Evolutionary conservation across 1,140 invertebrate genomes (phyloP).

Genomic region (Calephelis nemesis): DNA sequence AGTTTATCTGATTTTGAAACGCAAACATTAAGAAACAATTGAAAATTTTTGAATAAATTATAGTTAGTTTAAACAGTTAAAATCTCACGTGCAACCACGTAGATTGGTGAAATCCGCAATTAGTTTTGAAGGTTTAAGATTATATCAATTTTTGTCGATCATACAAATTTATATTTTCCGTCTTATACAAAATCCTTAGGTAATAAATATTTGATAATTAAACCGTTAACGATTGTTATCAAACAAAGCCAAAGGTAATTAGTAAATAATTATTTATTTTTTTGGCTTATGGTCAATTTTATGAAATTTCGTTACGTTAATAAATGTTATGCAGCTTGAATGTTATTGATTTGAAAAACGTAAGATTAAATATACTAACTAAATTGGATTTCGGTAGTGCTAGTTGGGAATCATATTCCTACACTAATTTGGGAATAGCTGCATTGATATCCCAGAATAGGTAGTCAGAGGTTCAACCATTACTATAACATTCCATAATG

Average conservation of each 20-base stretch:
- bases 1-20: conserved; percentile 14
- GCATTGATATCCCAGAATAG: too few relatives aligned
- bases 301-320: too few relatives aligned
- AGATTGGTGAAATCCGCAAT: conserved; percentile 34
- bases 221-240: background rate
- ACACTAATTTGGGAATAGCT: too few relatives aligned
- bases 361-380: too few relatives aligned
- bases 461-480: too few relatives aligned
- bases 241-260: background rate
- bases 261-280: too few relatives aligned
- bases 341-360: too few relatives aligned
- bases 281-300: too few relatives aligned
- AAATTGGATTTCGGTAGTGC: too few relatives aligned
- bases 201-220: background rate
- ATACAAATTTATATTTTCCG: conserved; percentile 12
- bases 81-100: conserved; percentile 41
- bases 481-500: too few relatives aligned
- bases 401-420: too few relatives aligned
- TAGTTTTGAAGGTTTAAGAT: conserved; percentile 18
- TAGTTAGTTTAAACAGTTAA: conserved; percentile 5
- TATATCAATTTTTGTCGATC: conserved; percentile 6
- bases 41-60: conserved; percentile 11
- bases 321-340: too few relatives aligned
- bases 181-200: background rate
- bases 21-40: conserved; percentile 4